Evolutionary conservation across 2,113 vertebrate species (phyloP), one percentile per base, ranked within the genome.

Genomic region (Paramisgurnus dabryanus): DNA sequence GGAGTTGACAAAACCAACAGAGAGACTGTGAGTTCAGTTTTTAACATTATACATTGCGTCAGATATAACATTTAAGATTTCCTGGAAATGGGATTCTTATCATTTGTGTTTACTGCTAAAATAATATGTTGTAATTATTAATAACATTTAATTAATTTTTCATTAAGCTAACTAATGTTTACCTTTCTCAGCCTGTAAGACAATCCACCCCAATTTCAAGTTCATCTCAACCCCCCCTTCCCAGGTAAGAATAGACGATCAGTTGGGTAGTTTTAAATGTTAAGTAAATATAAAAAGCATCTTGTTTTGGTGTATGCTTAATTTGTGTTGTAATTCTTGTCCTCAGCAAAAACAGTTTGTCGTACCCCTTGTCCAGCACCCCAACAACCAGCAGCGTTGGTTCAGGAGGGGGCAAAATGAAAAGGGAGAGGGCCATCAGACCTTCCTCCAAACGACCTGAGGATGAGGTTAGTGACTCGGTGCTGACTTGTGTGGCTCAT

Each of bases 351-450:
- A 94, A 87, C 88, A 90, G 75, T 79, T 84, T 92, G 66, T 89
- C 83, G 47, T 95, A 93, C 82, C 94, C 94, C 78, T 85, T 92
- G 87, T 93, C 94, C 55, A 88, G 93, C 87, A 91, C 93, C 77
- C 95, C 95, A 84, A 91, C 94, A 81, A 87, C 94, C 84, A 96
- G 94, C 10, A 93, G 93, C 11, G 67, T 94, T n/a, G 86, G 87
- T 85, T 91, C 90, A 67, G 94, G 93, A 88, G 93, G 92, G 7
- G 96, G 96, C 71, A 98, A 99, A 88, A 98, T 99, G 93, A 96
- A 94, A 87, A 90, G 95, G 82, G 96, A 94, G 71, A 94, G 94
- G 86, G 91, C 86, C 41, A 86, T 88, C 7, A 86, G 93, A 40
- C 91, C 92, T 77, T 83, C 92, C 60, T 86, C 92, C 78, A 96